Percentiles rank a stretch among this genome's conserved stretches.
phyloP scores from a whole-genome alignment of 2,113 vertebrate species.

The Sminthopsis crassicaudata region DNA sequence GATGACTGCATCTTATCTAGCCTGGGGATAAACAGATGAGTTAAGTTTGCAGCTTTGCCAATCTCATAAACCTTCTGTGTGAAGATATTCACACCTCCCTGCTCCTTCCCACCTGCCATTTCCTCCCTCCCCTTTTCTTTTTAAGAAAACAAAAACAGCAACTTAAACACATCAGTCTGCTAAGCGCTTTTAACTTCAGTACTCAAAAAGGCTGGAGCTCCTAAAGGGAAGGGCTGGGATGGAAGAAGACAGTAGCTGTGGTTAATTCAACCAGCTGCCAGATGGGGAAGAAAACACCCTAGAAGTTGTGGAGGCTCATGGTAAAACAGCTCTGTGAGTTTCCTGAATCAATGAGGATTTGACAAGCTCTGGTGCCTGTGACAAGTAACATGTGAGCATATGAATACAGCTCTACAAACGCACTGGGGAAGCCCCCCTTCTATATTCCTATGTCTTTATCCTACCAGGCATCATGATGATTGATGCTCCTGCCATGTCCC shows the following conservation, averaged over 20 bases:
- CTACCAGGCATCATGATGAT: conserved; percentile 81
- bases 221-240: conserved; percentile 70
- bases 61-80: conserved; percentile 77
- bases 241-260: conserved; percentile 66
- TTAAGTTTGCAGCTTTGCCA: conserved; percentile 79
- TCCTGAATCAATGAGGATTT: conserved; percentile 69
- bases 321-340: conserved; percentile 58
- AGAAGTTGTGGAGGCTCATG: conserved; percentile 56
- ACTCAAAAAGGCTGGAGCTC: conserved; percentile 61
- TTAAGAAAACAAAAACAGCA: conserved; percentile 47
- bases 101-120: conserved; percentile 52
- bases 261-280: conserved; percentile 70
- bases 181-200: conserved; percentile 72
- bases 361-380: conserved; percentile 53
- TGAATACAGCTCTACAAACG: conserved; percentile 39
- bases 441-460: conserved; percentile 77
- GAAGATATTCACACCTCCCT: conserved; percentile 69
- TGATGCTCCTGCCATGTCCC: conserved; percentile 75
- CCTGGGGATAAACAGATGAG: conserved; percentile 83
- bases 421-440: conserved; percentile 44
- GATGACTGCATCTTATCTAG: conserved; percentile 81
- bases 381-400: conserved; percentile 63
- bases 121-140: conserved; percentile 53
- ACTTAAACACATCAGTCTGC: conserved; percentile 75
- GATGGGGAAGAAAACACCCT: conserved; percentile 34